Conservation (phyloP, 2,797 vertebrate species). For the Pseudomugil gertrudae region DNA sequence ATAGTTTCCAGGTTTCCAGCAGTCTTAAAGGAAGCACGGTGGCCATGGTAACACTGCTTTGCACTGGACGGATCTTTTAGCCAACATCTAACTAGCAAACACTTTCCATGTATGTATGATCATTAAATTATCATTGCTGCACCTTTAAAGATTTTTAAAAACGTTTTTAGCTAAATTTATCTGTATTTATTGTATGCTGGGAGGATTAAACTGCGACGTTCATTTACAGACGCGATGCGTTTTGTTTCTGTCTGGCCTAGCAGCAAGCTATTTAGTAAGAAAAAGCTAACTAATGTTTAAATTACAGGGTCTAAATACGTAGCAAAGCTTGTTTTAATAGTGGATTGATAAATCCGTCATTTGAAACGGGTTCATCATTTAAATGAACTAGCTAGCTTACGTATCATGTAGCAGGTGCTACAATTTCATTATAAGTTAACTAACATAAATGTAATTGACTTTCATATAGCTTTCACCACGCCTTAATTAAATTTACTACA, state of each 20-base stretch:
- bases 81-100: conserved; percentile 15
- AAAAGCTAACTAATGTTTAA: conserved; percentile 28
- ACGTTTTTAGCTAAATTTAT: background rate
- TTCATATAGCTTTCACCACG: background rate
- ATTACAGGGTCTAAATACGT: background rate
- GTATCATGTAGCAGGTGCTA: conserved; percentile 10
- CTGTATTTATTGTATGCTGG: conserved; percentile 1
- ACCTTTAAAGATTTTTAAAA: background rate
- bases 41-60: conserved; percentile 82
- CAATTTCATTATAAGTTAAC: background rate
- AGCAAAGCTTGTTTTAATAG: conserved; percentile 26
- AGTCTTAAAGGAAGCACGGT: conserved; percentile 45
- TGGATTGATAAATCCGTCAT: background rate
- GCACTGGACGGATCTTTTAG: conserved; percentile 34
- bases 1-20: conserved; percentile 8
- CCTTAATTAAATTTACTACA: background rate
- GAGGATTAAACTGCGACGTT: conserved; percentile 40
- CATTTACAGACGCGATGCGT: conserved; percentile 50
- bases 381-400: conserved; percentile 40
- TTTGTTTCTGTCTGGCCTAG: conserved; percentile 66
- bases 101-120: conserved; percentile 55
- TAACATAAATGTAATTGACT: background rate
- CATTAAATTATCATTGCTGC: accelerated
- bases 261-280: conserved; percentile 40
- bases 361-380: background rate